A percentile compares a stretch with the other conserved stretches of the same genome.
These are phyloP conservation scores for Drosophila kuntzei DNA, from an alignment of 2,888 invertebrate species.

Conservation along the genomic window DNA sequence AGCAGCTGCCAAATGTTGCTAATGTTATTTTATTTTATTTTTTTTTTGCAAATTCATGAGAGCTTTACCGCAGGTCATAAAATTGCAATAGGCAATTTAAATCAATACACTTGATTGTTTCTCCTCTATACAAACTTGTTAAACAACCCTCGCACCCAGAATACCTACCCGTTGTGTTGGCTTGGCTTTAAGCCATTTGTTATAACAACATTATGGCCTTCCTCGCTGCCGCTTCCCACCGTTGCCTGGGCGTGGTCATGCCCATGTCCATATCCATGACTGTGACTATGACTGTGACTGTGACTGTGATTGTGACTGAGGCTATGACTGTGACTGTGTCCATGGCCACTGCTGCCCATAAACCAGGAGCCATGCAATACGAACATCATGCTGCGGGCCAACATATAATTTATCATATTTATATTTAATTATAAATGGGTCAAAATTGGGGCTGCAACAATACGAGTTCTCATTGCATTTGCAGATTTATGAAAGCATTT, in stretches of 20 bases:
- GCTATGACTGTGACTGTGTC: slow-evolving; percentile 57
- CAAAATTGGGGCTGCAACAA: slow-evolving; percentile 6
- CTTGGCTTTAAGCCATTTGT: slow-evolving; percentile 64
- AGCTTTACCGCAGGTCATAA: slow-evolving; percentile 49
- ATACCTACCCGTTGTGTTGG: slow-evolving; percentile 49
- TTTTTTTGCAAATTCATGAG: slow-evolving; percentile 29
- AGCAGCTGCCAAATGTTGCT: slow-evolving; percentile 27
- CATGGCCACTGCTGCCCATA: slow-evolving; percentile 72
- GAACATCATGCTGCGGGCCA: slow-evolving; percentile 89
- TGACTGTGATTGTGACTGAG: slow-evolving; percentile 41
- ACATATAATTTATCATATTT: slow-evolving; percentile 35
- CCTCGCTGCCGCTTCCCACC: slow-evolving; percentile 17
- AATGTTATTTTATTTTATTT: slow-evolving; percentile 10
- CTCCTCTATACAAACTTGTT: slow-evolving; percentile 1
- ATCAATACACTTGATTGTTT: slow-evolving; percentile 37
- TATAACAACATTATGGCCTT: slow-evolving; percentile 53
- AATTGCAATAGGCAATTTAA: slow-evolving; percentile 47
- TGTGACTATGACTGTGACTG: slow-evolving; percentile 25
- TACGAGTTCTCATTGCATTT: not conserved
- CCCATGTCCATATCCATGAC: slow-evolving; percentile 32
- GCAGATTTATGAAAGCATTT: slow-evolving; percentile 3
- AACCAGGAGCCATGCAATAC: slow-evolving; percentile 91
- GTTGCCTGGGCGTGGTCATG: slow-evolving; percentile 8
- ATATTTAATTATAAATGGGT: slow-evolving; percentile 46
- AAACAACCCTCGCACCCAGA: slow-evolving; percentile 6